These are phyloP conservation scores for Anolis apletophallus DNA, from an alignment of 2,797 vertebrate species.

Conservation along the genomic window DNA sequence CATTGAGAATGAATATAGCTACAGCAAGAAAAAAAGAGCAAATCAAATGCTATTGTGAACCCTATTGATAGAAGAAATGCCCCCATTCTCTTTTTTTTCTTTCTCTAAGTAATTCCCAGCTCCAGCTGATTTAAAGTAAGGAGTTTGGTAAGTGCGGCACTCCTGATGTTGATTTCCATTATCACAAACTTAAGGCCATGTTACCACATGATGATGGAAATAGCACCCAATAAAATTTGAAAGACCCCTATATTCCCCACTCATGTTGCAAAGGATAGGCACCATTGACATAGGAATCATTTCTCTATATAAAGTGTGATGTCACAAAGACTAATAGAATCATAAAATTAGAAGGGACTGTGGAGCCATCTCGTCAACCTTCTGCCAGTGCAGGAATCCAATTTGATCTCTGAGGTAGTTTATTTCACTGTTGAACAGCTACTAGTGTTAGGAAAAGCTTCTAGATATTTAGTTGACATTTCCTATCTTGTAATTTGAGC, in stretches of 20 bases:
- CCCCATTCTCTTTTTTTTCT: slow-evolving; percentile 17
- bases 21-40: slow-evolving; percentile 29
- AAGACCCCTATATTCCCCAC: background rate
- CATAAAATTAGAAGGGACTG: too few relatives aligned
- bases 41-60: slow-evolving; percentile 40
- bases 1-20: slow-evolving; percentile 47
- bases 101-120: background rate
- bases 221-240: background rate
- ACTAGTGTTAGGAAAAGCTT: too few relatives aligned
- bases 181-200: background rate
- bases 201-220: background rate
- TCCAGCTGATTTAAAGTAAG: background rate
- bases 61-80: slow-evolving; percentile 23
- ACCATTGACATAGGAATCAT: background rate
- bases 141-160: background rate
- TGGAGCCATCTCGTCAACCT: too few relatives aligned
- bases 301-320: too few relatives aligned
- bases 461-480: too few relatives aligned
- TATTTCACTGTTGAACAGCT: too few relatives aligned
- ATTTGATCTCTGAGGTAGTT: too few relatives aligned
- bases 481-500: too few relatives aligned
- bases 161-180: background rate
- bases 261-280: background rate
- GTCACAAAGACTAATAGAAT: background rate
- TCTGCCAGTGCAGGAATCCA: too few relatives aligned